Evolutionary conservation across 2,797 vertebrate species (phyloP), one percentile per base, ranked within the genome.

Genomic region (Poeciliopsis infans): DNA sequence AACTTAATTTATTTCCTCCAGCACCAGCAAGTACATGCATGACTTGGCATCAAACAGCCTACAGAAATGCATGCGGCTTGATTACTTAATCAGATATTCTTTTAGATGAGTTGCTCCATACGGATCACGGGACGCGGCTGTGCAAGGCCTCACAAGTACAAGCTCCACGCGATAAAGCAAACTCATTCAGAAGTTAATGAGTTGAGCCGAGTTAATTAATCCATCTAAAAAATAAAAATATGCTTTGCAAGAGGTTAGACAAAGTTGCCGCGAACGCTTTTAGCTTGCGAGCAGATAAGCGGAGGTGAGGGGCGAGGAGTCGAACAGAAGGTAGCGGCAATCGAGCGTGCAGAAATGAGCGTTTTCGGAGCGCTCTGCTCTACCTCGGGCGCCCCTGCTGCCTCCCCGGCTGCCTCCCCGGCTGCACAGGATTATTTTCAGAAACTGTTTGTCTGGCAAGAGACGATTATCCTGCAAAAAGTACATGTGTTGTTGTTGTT

Each of bases 21-120:
- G 80, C 25, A 2, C 74, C 33, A 74, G 72, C 39, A 53, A 39
- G 5, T 33, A 45, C 25, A 78, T 33, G 80, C 83, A 75, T 75
- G 78, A 86, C 57, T 79, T 83, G 75, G 39, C 86, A 80, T 87
- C 75, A 86, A 77, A 84, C 55, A 57, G 72, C 78, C 61, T 45
- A 75, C 78, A 77, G 84, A 85, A 13, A 75, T 57, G 72, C 86
- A 85, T 81, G 73, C 61, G 79, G 78, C 79, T 69, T 53, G 81
- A 88, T 93, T 74, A 81, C 83, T 88, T 90, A 81, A 91, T 88
- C 86, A 84, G 75, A 89, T 79, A 74, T 89, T 85, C 77, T 84
- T 83, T 85, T 61, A 80, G 76, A 77, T 71, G 79, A 85, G 70
- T 81, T 81, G 74, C 82, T 89, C 75, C 84, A 77, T 69, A 77